Percentiles rank a stretch among this genome's conserved stretches.
These are phyloP conservation scores for Cosmopolites sordidus DNA, from an alignment of 2,888 invertebrate species.

Conservation along the genomic window DNA sequence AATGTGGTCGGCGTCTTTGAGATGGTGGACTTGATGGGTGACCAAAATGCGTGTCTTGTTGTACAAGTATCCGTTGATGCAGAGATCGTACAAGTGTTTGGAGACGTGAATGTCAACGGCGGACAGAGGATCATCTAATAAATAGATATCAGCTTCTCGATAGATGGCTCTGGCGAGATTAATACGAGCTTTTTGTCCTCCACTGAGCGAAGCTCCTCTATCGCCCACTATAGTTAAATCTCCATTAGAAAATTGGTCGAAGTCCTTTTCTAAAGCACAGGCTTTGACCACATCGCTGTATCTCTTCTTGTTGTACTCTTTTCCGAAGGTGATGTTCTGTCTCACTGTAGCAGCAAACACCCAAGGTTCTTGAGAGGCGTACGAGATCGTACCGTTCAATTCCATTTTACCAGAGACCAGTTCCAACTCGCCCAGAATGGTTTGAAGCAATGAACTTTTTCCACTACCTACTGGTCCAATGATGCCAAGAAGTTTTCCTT, in stretches of 20 bases:
- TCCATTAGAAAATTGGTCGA: slow-evolving; percentile 66
- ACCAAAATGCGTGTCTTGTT: slow-evolving; percentile 71
- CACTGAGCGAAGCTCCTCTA: slow-evolving; percentile 70
- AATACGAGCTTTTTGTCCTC: slow-evolving; percentile 76
- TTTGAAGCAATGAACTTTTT: slow-evolving; percentile 66
- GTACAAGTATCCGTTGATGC: slow-evolving; percentile 63
- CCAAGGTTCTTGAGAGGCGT: slow-evolving; percentile 85
- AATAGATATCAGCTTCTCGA: slow-evolving; percentile 70
- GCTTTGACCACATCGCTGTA: slow-evolving; percentile 59
- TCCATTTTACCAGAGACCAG: slow-evolving; percentile 57
- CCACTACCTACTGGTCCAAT: slow-evolving; percentile 60
- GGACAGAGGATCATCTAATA: slow-evolving; percentile 81
- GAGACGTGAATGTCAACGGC: slow-evolving; percentile 82
- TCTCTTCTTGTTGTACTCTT: slow-evolving; percentile 57
- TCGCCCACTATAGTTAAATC: slow-evolving; percentile 80
- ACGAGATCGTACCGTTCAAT: slow-evolving; percentile 62
- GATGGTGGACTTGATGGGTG: slow-evolving; percentile 83
- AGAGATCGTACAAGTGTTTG: slow-evolving; percentile 72
- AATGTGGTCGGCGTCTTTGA: slow-evolving; percentile 64
- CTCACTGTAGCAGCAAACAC: slow-evolving; percentile 70
- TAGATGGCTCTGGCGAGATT: slow-evolving; percentile 66
- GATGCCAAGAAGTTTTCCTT: slow-evolving; percentile 49
- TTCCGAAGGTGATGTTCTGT: slow-evolving; percentile 84
- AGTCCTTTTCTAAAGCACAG: slow-evolving; percentile 69
- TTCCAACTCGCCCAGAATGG: slow-evolving; percentile 65